Evolutionary conservation across 2,797 vertebrate genomes (phyloP).

Genomic region (Molossus alvarezi): DNA sequence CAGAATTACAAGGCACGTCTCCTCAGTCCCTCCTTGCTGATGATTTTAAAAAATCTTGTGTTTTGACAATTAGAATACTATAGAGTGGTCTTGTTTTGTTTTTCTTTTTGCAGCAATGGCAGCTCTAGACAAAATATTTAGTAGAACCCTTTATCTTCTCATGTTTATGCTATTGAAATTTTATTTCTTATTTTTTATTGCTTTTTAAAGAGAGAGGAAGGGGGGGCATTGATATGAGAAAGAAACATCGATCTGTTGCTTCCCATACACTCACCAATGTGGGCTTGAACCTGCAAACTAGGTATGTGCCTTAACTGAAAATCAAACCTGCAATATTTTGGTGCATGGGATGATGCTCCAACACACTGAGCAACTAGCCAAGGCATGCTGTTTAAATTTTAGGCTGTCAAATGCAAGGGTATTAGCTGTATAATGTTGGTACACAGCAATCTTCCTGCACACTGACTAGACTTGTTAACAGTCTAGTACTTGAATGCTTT

Average conservation of each 20-base stretch:
- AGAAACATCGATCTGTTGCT: neutral
- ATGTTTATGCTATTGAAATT: conserved; percentile 8
- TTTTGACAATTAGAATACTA: conserved; percentile 66
- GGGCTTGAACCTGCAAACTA: neutral
- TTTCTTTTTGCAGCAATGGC: neutral
- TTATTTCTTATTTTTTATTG: neutral
- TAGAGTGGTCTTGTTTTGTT: neutral
- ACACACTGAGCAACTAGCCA: neutral
- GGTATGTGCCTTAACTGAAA: neutral
- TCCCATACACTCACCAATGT: neutral
- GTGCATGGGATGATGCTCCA: neutral
- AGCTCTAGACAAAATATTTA: conserved; percentile 42
- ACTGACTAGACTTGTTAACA: conserved; percentile 46
- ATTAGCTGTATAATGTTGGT: conserved; percentile 39
- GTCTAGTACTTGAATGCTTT: conserved; percentile 49
- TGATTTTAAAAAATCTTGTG: conserved; percentile 28
- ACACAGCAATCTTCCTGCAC: neutral
- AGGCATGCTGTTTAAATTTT: conserved; percentile 17
- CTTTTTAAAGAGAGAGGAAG: neutral
- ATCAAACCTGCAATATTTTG: neutral
- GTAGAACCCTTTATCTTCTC: neutral
- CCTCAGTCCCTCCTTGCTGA: neutral
- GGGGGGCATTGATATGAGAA: neutral
- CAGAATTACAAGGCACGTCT: neutral
- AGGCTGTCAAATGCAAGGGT: neutral